These are phyloP conservation scores for Gymnoscelis rufifasciata DNA, from an alignment of 2,888 invertebrate species.

Conservation along the genomic window DNA sequence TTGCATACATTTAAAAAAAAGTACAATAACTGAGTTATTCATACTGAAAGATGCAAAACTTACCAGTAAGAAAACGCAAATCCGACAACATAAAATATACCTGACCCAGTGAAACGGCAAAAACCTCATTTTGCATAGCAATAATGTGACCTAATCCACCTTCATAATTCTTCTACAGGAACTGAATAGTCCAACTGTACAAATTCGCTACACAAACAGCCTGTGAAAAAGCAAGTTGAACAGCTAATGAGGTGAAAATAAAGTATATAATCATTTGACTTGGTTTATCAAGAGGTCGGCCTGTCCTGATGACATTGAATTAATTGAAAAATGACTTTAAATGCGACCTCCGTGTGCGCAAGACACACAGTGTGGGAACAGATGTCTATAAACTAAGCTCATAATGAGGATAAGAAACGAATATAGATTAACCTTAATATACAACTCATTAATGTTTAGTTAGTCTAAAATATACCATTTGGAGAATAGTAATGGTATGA, in stretches of 20 bases:
- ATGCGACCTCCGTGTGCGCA: constrained; percentile 57
- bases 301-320: constrained; percentile 69
- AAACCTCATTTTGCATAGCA: constrained; percentile 4
- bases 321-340: constrained; percentile 73
- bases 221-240: constrained; percentile 34
- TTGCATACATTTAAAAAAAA: too few relatives aligned
- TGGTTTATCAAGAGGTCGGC: constrained; percentile 45
- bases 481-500: too few relatives aligned
- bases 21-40: too few relatives aligned
- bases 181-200: constrained; percentile 48
- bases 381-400: constrained; percentile 21
- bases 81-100: background rate
- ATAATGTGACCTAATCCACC: constrained; percentile 26
- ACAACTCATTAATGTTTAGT: too few relatives aligned
- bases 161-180: constrained; percentile 27
- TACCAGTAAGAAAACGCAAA: too few relatives aligned
- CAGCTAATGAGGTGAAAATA: constrained; percentile 37
- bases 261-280: constrained; percentile 39
- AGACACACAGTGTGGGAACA: constrained; percentile 55
- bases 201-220: constrained; percentile 48
- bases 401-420: background rate
- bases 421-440: too few relatives aligned
- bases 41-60: too few relatives aligned
- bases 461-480: too few relatives aligned
- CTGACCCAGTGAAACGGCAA: constrained; percentile 10